These are phyloP conservation scores for Limnodromus scolopaceus DNA, from an alignment of 2,797 vertebrate species.

Conservation along the genomic window DNA sequence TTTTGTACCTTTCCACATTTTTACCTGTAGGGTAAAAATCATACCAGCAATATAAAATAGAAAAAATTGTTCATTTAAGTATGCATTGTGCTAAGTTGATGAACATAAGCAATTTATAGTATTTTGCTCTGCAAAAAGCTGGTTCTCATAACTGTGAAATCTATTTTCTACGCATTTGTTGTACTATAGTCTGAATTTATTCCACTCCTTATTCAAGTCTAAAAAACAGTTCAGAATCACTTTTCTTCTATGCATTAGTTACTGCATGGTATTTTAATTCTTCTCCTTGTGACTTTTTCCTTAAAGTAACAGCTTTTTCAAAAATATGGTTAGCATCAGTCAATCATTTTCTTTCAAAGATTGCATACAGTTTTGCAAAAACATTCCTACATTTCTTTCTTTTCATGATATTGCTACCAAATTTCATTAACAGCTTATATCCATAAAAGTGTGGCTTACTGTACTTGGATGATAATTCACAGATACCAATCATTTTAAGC, in stretches of 20 bases:
- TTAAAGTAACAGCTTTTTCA: background rate
- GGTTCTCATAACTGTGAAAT: background rate
- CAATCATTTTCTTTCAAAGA: background rate
- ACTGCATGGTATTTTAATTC: background rate
- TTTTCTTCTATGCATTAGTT: background rate
- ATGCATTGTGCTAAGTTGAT: background rate
- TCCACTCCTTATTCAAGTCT: background rate
- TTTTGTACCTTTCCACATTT: background rate
- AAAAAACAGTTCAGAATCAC: background rate
- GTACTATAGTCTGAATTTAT: background rate
- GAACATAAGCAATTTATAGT: background rate
- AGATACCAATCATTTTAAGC: background rate
- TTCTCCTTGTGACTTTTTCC: background rate
- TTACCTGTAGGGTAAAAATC: background rate
- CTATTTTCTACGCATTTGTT: background rate
- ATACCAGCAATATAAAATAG: background rate
- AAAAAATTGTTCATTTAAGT: background rate
- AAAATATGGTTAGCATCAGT: background rate
- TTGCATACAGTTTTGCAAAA: background rate
- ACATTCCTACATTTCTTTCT: background rate
- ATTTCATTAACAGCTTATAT: background rate
- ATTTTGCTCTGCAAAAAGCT: background rate
- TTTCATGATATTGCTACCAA: background rate
- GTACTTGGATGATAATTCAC: background rate
- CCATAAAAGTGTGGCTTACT: background rate